Evolutionary conservation across 2,888 invertebrate species (phyloP).

Genomic region (Adelognathus sp.): DNA sequence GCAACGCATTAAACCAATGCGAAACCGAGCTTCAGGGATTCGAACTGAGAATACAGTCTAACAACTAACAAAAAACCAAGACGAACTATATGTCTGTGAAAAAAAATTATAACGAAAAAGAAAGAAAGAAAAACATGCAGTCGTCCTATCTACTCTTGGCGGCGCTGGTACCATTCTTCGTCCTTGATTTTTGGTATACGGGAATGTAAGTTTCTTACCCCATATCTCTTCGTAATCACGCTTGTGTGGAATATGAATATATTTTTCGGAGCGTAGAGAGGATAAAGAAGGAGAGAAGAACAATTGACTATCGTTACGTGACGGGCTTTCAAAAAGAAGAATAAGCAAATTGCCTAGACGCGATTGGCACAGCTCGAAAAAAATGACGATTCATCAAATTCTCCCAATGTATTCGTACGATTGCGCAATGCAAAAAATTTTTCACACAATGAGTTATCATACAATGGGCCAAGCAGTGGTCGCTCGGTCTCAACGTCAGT

Average conservation of each 20-base stretch:
- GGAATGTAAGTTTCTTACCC: conserved; percentile 77
- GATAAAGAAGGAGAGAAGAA: neutral
- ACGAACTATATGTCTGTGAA: neutral
- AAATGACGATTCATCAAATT: too few relatives aligned
- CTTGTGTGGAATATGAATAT: conserved; percentile 43
- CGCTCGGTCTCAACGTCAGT: neutral
- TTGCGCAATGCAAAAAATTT: too few relatives aligned
- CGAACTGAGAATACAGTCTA: conserved; percentile 27
- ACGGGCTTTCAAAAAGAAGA: too few relatives aligned
- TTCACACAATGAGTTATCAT: too few relatives aligned
- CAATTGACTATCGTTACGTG: conserved; percentile 3
- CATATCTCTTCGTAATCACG: conserved; percentile 43
- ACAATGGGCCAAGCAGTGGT: too few relatives aligned
- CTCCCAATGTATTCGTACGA: too few relatives aligned
- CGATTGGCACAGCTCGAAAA: too few relatives aligned
- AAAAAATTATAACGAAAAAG: conserved; percentile 7
- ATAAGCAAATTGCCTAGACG: neutral
- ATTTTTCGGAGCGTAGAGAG: conserved; percentile 12
- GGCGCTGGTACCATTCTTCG: conserved; percentile 73
- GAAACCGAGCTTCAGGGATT: neutral
- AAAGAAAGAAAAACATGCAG: conserved; percentile 70
- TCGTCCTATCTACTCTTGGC: conserved; percentile 74
- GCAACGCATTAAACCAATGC: conserved; percentile 18
- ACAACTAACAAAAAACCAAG: conserved; percentile 46
- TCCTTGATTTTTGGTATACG: conserved; percentile 77